phyloP scores from a whole-genome alignment of 1,140 invertebrate species.

The Bacillus rossius region DNA sequence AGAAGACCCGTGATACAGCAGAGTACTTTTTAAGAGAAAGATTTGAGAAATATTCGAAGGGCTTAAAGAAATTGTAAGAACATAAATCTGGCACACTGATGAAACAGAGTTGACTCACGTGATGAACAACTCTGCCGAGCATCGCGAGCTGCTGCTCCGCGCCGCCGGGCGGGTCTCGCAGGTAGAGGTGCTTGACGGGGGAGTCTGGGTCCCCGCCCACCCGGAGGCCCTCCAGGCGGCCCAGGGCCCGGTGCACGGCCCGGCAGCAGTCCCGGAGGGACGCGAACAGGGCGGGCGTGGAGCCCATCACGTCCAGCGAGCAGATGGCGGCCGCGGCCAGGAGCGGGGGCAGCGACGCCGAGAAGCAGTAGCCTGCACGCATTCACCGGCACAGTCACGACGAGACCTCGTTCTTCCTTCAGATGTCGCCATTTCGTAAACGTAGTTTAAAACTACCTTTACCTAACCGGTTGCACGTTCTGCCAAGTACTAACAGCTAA shows the following conservation, averaged over 20 bases:
- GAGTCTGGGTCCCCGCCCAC: slow-evolving; percentile 57
- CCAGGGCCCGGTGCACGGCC: slow-evolving; percentile 44
- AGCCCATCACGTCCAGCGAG: slow-evolving; percentile 69
- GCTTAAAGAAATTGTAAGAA: no score
- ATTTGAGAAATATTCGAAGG: no score
- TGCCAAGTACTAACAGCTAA: no score
- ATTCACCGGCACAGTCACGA: not conserved
- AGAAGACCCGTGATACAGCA: no score
- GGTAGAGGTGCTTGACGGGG: slow-evolving; percentile 75
- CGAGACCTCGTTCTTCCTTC: not conserved
- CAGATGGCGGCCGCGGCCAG: slow-evolving; percentile 79
- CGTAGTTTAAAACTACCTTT: slow-evolving; percentile 4
- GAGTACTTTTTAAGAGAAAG: no score
- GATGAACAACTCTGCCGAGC: slow-evolving; percentile 55
- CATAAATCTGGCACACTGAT: no score
- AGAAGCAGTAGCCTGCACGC: slow-evolving; percentile 86
- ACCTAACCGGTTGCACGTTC: no score
- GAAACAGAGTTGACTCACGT: slow-evolving; percentile 35
- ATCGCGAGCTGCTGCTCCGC: slow-evolving; percentile 47
- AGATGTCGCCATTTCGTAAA: not conserved
- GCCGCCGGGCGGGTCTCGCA: slow-evolving; percentile 47
- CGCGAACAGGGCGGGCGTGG: slow-evolving; percentile 54
- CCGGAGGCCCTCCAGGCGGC: slow-evolving; percentile 42
- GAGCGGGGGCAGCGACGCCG: slow-evolving; percentile 91
- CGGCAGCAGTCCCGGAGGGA: slow-evolving; percentile 50